Base-by-base conservation (phyloP, 2,797 vertebrate genomes). In the Acipenser transmontanus region DNA sequence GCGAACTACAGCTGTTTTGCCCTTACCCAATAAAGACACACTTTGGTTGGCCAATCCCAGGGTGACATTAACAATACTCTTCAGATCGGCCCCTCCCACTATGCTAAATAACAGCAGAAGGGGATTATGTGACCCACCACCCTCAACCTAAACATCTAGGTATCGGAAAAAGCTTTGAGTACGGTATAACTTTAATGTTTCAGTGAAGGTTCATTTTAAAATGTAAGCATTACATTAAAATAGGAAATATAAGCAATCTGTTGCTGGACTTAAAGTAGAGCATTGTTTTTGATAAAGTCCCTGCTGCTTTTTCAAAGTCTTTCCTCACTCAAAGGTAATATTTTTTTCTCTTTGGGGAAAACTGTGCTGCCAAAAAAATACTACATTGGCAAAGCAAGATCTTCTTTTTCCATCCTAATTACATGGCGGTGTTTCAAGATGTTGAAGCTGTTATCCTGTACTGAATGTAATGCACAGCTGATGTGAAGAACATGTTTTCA, bases 51-150 rank as follows among this genome's bases (percentile, higher is more conserved):
- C 34, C 34, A 34, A 34, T 34, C 34, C 34, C 4, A 34, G 34
- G 34, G 34, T 34, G 34, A 34, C 34, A 34, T 34, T 34, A 34
- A 34, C 2, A 4, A 34, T 34, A 34, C 34, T 34, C 34, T 34
- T 34, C 34, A 34, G 34, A 34, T 34, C 1, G 34, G 34, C 34
- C 34, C 4, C 34, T 34, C 34, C 34, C 34, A 34, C 4, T 34
- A 34, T 34, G 4, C 64, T 65, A 65, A 62, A 66, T 54, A 73
- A 71, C 59, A 71, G 20, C 34, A 34, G 34, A 73, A 59, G 20
- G 47, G 60, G 69, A 74, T 80, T 70, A 67, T 69, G 74, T 80
- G 79, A 84, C 76, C 62, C 65, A 62, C 12, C 66, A 67, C 65
- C 60, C 62, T 50, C 68, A 47, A 48, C 14, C 59, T 62, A 47